Percentiles rank a stretch among this genome's conserved stretches.
Conservation (phyloP, 2,888 invertebrate species). For the Pyrgus malvae region DNA sequence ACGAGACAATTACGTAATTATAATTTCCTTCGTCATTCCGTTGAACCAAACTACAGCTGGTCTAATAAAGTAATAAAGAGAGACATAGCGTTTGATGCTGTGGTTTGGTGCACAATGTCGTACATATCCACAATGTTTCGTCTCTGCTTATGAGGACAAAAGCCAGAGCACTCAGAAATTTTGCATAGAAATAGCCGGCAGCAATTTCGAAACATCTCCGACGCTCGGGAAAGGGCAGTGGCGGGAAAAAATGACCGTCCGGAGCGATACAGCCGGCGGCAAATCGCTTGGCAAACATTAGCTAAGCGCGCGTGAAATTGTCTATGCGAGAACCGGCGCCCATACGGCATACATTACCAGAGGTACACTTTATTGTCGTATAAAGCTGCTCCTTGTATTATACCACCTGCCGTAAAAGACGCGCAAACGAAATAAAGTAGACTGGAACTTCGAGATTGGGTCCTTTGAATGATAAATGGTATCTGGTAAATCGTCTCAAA, state of each 20-base stretch:
- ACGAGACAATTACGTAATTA: constrained; percentile 29
- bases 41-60: neutral
- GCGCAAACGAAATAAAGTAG: constrained; percentile 13
- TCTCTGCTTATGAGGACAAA: neutral
- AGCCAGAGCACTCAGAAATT: constrained; percentile 5
- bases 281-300: constrained; percentile 74
- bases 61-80: too few species aligned
- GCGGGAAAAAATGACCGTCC: constrained; percentile 37
- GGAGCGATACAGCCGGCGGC: constrained; percentile 49
- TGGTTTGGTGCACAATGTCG: too few species aligned
- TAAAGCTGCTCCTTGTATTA: constrained; percentile 23
- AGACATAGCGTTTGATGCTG: neutral
- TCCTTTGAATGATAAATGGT: constrained; percentile 9
- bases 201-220: constrained; percentile 20
- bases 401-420: constrained; percentile 21
- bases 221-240: constrained; percentile 20
- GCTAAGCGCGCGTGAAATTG: constrained; percentile 73
- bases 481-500: constrained; percentile 10
- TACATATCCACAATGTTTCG: neutral
- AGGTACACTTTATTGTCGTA: constrained; percentile 37
- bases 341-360: constrained; percentile 56
- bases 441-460: constrained; percentile 7
- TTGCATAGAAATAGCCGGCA: constrained; percentile 23
- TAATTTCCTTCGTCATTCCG: neutral
- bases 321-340: constrained; percentile 51